Percentiles rank a stretch among this genome's conserved stretches.
Evolutionary conservation across 2,113 vertebrate species (phyloP).

Genomic region (Nibea albiflora): DNA sequence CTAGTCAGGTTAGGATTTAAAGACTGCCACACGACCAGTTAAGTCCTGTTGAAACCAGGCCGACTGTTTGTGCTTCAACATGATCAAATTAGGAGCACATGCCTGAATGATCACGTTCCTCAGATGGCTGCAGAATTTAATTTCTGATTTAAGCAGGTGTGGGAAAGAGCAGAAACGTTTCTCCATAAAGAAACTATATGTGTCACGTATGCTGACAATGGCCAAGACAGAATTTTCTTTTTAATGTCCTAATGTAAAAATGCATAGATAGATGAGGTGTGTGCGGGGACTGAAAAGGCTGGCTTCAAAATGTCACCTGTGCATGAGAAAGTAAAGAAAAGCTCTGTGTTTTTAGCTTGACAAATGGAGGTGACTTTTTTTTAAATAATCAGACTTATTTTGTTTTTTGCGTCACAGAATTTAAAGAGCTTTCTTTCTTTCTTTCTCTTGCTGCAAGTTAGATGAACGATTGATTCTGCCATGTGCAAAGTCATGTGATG

Average conservation of each 20-base stretch:
- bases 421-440: background rate
- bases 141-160: background rate
- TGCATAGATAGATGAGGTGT: background rate
- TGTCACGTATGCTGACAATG: background rate
- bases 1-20: background rate
- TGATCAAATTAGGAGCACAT: constrained; percentile 38
- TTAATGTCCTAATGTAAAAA: background rate
- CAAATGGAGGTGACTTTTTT: too few species aligned
- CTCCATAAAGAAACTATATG: background rate
- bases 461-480: background rate
- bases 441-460: too few species aligned
- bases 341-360: too few species aligned
- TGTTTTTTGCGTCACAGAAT: background rate
- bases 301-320: background rate
- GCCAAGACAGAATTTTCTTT: background rate
- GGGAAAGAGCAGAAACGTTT: background rate
- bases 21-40: constrained; percentile 21
- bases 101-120: constrained; percentile 14
- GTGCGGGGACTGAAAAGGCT: background rate
- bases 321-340: background rate
- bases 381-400: background rate
- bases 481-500: background rate
- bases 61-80: background rate
- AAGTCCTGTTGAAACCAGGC: background rate
- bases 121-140: constrained; percentile 12